Evolutionary conservation across 1,140 invertebrate species (phyloP), one percentile per base, ranked within the genome.

Genomic region (Orius laevigatus): DNA sequence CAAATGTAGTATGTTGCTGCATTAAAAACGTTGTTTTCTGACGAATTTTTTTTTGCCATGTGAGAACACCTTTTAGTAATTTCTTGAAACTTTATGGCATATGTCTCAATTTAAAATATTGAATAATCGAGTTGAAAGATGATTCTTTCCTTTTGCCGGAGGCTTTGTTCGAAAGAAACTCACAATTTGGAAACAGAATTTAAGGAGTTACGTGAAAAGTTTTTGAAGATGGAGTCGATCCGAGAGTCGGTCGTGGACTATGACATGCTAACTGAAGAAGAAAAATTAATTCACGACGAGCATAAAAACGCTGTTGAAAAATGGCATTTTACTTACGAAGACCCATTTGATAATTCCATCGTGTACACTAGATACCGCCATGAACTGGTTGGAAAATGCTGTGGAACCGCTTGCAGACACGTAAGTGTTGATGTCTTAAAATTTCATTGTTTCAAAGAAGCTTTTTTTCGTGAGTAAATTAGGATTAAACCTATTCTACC

Each of bases 321-420:
- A 18, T 53, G 58, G 14, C 57, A 62, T 45, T 62, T 59, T 48
- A 61, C 58, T 18, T 62, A 62, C 47, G 51, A 59, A 40, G 60
- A 62, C 50, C 57, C 57, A 9, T 15, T 48, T 48, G 51, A 55
- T 41, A 35, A 57, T 42, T 36, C 49, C 19, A 52, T 53, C 40
- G 51, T 61, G 38, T 45, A 60, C 49, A 60, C 57, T 8, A 42
- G 58, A 52, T 39, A 59, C 31, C 46, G 56, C 16, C 56, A 63
- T 52, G 59, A 56, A 40, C 49, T 58, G n/a, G 49, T 57, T 32
- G 56, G 57, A 31, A 50, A 48, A 16, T 60, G 61, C 48, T 62
- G 61, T 55, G 58, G 56, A 33, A 58, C 56, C 47, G 57, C 55
- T 20, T 62, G 62, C 47, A 48, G 62, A 31, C 51, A 58, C 49